phyloP scores from a whole-genome alignment of 2,113 vertebrate species.

The Nasalis larvatus region DNA sequence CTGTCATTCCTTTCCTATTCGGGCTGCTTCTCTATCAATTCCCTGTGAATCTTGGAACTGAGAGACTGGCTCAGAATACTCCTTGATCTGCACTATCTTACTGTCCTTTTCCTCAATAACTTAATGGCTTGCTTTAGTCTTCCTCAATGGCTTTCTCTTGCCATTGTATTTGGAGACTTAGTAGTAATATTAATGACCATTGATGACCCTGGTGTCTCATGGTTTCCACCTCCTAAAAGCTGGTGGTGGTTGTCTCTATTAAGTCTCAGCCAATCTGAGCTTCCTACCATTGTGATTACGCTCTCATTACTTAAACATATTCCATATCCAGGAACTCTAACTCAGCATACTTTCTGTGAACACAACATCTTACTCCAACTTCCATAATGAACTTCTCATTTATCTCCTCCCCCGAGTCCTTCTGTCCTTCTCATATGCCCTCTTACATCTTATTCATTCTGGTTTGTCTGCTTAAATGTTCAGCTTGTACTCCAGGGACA shows the following conservation, averaged over 20 bases:
- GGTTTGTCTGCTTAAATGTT: slow-evolving; percentile 50
- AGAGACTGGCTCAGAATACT: background rate
- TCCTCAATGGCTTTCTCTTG: background rate
- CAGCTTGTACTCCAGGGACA: background rate
- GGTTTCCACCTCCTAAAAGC: background rate
- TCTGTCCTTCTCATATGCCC: slow-evolving; percentile 48
- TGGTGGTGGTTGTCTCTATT: background rate
- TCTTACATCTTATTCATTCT: slow-evolving; percentile 5
- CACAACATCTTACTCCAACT: background rate
- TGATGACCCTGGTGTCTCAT: background rate
- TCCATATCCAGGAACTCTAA: background rate
- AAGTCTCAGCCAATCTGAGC: background rate
- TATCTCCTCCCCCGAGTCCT: background rate
- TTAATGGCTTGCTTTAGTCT: background rate
- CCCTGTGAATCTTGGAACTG: background rate
- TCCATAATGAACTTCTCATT: slow-evolving; percentile 26
- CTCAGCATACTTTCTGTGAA: background rate
- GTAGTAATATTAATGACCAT: background rate
- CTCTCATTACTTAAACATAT: background rate
- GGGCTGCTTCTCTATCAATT: background rate
- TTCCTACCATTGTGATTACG: background rate
- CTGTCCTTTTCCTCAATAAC: background rate
- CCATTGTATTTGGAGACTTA: background rate
- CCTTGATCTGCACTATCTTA: background rate
- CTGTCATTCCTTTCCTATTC: background rate